phyloP scores from a whole-genome alignment of 1,140 invertebrate species.

The Drosophila orena region DNA sequence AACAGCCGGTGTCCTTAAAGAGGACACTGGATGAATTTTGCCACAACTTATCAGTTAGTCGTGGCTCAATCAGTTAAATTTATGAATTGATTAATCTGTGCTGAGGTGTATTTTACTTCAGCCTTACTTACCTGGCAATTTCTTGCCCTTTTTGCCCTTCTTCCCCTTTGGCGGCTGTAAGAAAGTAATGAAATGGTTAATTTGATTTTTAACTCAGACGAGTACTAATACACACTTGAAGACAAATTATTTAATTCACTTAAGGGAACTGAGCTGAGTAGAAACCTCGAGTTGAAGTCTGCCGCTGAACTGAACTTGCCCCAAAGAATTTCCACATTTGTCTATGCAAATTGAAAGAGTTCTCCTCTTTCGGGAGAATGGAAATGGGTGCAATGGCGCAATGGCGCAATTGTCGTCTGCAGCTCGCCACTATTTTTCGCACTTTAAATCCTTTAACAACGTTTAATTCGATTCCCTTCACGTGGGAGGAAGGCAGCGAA shows the following conservation, averaged over 20 bases:
- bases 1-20: constrained; percentile 8
- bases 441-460: constrained; percentile 68
- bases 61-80: too few species aligned
- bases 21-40: neutral
- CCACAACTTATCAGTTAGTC: too few species aligned
- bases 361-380: neutral
- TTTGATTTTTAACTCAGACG: neutral
- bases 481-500: constrained; percentile 12
- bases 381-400: constrained; percentile 6
- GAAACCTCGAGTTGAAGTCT: neutral
- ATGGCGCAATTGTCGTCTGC: constrained; percentile 43
- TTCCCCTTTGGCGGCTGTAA: constrained; percentile 73
- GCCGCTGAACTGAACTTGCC: constrained; percentile 11
- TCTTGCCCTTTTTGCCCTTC: constrained; percentile 80
- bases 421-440: constrained; percentile 39
- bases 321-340: constrained; percentile 42
- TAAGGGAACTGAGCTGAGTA: constrained; percentile 10
- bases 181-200: neutral
- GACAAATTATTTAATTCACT: neutral
- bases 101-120: too few species aligned
- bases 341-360: constrained; percentile 38
- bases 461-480: constrained; percentile 60
- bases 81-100: too few species aligned
- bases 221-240: neutral
- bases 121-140: constrained; percentile 71